These are phyloP conservation scores for Chloebia gouldiae DNA, from an alignment of 2,113 vertebrate genomes.

Conservation along the genomic window DNA sequence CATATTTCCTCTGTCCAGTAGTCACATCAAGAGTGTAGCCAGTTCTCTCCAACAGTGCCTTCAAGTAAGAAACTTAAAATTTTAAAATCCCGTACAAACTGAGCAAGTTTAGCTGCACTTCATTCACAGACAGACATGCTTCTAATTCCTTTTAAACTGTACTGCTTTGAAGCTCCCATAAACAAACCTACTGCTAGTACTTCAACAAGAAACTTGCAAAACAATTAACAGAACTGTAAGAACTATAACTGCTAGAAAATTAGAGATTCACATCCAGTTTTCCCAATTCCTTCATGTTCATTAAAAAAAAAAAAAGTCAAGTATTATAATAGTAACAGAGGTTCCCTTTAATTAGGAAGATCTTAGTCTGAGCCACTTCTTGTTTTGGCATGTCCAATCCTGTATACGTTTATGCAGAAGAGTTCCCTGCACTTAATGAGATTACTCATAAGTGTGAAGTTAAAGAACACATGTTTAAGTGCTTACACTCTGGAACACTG, in stretches of 20 bases:
- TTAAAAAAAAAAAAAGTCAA: neutral
- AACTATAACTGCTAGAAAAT: neutral
- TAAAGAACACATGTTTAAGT: conserved; percentile 30
- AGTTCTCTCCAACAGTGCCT: conserved; percentile 95
- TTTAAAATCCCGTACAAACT: conserved; percentile 2
- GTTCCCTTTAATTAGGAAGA: conserved; percentile 46
- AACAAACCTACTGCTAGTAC: neutral
- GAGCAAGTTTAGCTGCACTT: neutral
- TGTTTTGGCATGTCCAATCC: conserved; percentile 50
- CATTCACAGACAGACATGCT: neutral
- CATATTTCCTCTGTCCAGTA: conserved; percentile 97
- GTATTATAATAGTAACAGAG: neutral
- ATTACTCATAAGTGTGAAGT: conserved; percentile 53
- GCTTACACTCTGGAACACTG: neutral
- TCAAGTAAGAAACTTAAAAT: conserved; percentile 21
- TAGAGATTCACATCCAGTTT: neutral
- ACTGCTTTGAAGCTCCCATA: neutral
- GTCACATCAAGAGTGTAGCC: conserved; percentile 97
- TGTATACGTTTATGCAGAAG: conserved; percentile 32
- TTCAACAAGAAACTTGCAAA: neutral
- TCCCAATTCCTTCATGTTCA: neutral
- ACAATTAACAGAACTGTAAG: neutral
- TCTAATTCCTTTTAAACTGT: neutral
- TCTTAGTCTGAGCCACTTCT: conserved; percentile 32
- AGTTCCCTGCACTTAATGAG: conserved; percentile 55